phyloP scores from a whole-genome alignment of 2,888 invertebrate genomes.

The Polymixis flavicincta region DNA sequence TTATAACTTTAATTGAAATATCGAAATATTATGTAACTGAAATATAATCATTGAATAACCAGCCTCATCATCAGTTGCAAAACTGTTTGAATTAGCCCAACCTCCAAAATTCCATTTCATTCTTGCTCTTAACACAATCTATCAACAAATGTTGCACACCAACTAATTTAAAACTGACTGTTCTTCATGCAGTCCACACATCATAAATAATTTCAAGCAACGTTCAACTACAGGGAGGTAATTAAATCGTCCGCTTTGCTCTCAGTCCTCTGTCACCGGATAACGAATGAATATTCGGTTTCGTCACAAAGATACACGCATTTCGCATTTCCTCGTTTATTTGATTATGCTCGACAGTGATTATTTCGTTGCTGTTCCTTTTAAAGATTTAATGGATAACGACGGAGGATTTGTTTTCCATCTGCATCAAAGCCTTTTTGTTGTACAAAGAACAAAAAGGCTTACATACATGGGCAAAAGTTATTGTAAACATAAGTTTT shows the following conservation, averaged over 20 bases:
- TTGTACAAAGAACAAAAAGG: too few species aligned
- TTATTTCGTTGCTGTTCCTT: not conserved
- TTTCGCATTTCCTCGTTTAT: slow-evolving; percentile 56
- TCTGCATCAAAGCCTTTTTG: not conserved
- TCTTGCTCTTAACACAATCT: too few species aligned
- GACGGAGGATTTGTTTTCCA: not conserved
- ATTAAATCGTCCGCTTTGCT: slow-evolving; percentile 27
- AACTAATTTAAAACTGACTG: not conserved
- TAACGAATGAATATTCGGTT: slow-evolving; percentile 51
- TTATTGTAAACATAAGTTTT: not conserved
- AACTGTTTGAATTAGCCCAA: too few species aligned
- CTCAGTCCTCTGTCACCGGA: slow-evolving; percentile 37
- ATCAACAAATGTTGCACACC: too few species aligned
- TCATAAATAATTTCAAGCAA: not conserved
- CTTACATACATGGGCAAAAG: not conserved
- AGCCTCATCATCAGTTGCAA: too few species aligned
- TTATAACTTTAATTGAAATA: too few species aligned
- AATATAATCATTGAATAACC: too few species aligned
- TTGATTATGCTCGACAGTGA: slow-evolving; percentile 29
- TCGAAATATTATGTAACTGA: too few species aligned
- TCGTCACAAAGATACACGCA: slow-evolving; percentile 48
- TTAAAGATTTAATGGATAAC: slow-evolving; percentile 1
- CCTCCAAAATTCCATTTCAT: too few species aligned
- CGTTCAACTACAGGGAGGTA: slow-evolving; percentile 24
- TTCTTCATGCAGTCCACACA: not conserved